Base-by-base conservation (phyloP, 1,140 invertebrate species). In the Leptinotarsa defecta region DNA sequence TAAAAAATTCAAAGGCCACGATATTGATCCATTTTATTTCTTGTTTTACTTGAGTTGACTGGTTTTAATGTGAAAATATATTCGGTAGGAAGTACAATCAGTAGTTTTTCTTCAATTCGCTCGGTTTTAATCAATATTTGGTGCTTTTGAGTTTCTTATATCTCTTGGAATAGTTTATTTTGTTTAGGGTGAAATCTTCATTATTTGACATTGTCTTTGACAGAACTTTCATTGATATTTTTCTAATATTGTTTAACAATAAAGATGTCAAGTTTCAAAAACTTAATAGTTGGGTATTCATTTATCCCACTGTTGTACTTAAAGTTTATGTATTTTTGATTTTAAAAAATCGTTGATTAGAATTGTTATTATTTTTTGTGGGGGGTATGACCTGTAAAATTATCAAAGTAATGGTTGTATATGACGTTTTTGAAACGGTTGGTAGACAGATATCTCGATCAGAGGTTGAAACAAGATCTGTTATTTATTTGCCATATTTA, bases 401-500 rank as follows among this genome's bases (percentile, higher is more conserved):
- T 49, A 20, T 70, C 68, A 49, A 62, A 69, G 0, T 34, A 69
- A n/a, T 62, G 70, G 70, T 72, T 72, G 70, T 72, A 73, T 43
- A 65, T 64, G 24, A 65, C 48, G 63, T 64, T 64, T 65, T 24
- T 68, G n/a, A 48, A 65, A 65, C 5, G 34, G 13, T 43, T 34
- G 34, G 48, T 22, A 73, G 71, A 24, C 62, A 48, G 71, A 73
- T n/a, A 73, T 13, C 19, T 72, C 63, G 52, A 62, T 48, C 19
- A 52, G 17, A 52, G 19, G 34, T 52, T 19, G 6, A n/a, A 72
- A 72, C 63, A 65, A 73, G 71, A 73, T 73, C 61, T 65, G 71
- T 65, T 73, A 65, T 73, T 73, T 65, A 65, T 65, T 73, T 73
- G 71, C 71, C 71, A 73, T 73, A 73, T 73, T 73, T 73, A 73